Conservation (phyloP, 2,113 vertebrate species). For the Nesoenas mayeri region DNA sequence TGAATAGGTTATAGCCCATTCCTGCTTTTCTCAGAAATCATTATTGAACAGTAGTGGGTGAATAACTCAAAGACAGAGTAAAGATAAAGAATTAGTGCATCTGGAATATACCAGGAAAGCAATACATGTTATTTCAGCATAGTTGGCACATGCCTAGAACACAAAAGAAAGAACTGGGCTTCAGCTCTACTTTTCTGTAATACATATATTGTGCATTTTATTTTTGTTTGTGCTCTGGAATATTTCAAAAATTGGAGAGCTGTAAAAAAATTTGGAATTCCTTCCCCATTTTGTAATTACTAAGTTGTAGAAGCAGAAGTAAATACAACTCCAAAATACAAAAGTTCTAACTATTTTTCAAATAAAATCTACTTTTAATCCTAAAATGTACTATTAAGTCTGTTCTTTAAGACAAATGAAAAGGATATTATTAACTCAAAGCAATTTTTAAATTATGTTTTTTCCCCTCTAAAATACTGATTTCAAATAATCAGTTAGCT, state of each 20-base stretch:
- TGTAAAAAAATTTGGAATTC: neutral
- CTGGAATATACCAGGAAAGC: neutral
- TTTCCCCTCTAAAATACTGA: fast-evolving
- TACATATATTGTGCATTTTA: neutral
- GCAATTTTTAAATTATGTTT: neutral
- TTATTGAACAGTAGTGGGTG: neutral
- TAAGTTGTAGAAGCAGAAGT: neutral
- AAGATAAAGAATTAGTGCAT: neutral
- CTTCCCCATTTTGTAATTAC: neutral
- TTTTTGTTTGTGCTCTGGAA: neutral
- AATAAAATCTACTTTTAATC: neutral
- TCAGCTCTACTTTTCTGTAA: neutral
- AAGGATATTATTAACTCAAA: neutral
- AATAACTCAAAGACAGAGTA: neutral
- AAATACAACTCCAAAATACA: neutral
- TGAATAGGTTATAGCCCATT: neutral
- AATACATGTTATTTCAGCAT: neutral
- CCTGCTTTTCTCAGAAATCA: neutral
- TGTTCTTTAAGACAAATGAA: neutral
- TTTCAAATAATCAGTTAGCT: neutral
- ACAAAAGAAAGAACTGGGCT: neutral
- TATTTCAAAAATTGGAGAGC: neutral
- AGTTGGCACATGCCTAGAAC: neutral
- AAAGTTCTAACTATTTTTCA: neutral
- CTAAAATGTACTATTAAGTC: neutral